Conservation (phyloP, 1,140 invertebrate species). For the Bemisia tabaci region DNA sequence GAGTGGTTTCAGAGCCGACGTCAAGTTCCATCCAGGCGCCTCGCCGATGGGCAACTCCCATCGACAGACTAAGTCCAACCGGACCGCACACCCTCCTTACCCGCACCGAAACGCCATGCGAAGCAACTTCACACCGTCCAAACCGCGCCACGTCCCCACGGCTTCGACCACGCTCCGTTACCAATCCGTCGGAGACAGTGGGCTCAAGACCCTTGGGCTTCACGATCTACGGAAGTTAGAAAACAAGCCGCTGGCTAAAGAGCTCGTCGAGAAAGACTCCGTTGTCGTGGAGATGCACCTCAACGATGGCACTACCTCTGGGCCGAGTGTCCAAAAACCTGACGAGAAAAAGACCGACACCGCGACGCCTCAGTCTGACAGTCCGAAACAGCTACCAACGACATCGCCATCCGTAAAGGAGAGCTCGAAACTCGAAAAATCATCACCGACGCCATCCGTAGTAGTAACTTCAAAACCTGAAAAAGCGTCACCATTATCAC, state of each 20-base stretch:
- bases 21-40: not conserved
- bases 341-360: not conserved
- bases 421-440: not conserved
- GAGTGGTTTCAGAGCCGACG: slow-evolving; percentile 12
- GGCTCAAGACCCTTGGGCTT: not conserved
- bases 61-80: not conserved
- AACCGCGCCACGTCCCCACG: not conserved
- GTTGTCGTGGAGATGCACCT: not conserved
- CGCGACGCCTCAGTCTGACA: not conserved
- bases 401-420: not conserved
- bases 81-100: not conserved
- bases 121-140: not conserved
- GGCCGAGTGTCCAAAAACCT: not conserved
- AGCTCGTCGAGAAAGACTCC: not conserved
- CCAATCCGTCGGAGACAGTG: not conserved
- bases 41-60: not conserved
- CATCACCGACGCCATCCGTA: not conserved
- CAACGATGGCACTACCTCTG: not conserved
- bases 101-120: not conserved
- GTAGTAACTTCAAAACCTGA: not conserved
- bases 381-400: not conserved
- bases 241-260: not conserved
- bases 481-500: not conserved
- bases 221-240: not conserved
- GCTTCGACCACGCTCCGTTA: not conserved